Percentiles rank a stretch among this genome's conserved stretches.
Conservation (phyloP, 1,140 invertebrate genomes). For the Holcopasites calliopsidis region DNA sequence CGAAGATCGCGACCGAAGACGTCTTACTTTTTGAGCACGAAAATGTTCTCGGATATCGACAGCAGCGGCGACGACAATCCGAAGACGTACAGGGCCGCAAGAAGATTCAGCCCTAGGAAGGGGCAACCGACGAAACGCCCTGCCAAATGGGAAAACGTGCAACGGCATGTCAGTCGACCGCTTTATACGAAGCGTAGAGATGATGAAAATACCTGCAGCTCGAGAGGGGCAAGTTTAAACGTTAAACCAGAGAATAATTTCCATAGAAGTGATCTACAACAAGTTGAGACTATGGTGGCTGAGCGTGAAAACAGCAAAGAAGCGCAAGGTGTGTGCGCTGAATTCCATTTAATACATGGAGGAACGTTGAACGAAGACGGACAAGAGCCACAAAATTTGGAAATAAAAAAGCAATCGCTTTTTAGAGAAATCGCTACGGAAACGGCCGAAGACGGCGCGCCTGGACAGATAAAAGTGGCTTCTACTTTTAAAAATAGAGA, state of each 20-base stretch:
- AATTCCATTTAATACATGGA: background rate
- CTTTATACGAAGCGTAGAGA: background rate
- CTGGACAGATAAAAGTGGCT: no score
- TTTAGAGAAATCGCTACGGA: background rate
- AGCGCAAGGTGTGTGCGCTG: background rate
- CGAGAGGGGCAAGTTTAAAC: background rate
- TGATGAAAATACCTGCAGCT: background rate
- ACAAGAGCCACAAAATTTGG: background rate
- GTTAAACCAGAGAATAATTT: background rate
- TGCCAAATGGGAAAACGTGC: background rate
- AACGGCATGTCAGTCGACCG: background rate
- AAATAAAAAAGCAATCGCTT: background rate
- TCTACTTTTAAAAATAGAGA: background rate
- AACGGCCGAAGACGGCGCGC: no score
- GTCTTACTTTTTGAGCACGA: slow-evolving; percentile 10
- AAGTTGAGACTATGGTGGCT: background rate
- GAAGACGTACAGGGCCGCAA: no score
- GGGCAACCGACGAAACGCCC: background rate
- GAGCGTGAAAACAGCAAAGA: slow-evolving; percentile 20
- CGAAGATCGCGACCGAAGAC: background rate
- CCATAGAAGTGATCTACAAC: background rate
- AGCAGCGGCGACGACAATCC: background rate
- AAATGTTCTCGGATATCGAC: background rate
- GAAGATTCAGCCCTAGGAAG: background rate
- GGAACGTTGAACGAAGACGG: background rate